Evolutionary conservation across 2,113 vertebrate species (phyloP).

Genomic region (Lucifuga dentata): DNA sequence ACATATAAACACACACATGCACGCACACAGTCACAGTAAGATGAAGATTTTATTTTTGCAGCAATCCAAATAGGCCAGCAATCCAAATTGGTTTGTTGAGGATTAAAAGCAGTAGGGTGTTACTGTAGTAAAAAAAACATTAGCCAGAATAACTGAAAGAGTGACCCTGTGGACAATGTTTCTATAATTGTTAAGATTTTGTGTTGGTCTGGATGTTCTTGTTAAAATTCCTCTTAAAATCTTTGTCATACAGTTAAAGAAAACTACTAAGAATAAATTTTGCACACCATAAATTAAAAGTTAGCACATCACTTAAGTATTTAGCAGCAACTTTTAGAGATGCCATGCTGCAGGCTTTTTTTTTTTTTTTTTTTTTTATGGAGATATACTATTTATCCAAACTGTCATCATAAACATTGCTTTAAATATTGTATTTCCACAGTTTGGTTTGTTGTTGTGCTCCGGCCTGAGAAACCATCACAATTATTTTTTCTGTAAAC

Average conservation of each 20-base stretch:
- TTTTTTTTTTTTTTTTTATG: too few relatives aligned
- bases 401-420: conserved; percentile 26
- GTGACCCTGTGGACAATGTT: conserved; percentile 35
- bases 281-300: neutral
- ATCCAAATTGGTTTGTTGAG: conserved; percentile 33
- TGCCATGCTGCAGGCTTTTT: conserved; percentile 18
- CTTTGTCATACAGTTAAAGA: neutral
- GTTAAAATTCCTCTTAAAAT: conserved; percentile 2
- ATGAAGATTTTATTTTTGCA: conserved; percentile 53
- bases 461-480: conserved; percentile 38
- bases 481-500: conserved; percentile 42
- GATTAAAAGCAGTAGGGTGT: conserved; percentile 59
- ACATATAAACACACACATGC: conserved; percentile 10
- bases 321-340: conserved; percentile 19
- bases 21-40: conserved; percentile 18
- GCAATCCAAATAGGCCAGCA: conserved; percentile 15
- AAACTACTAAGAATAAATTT: neutral
- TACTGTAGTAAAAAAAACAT: conserved; percentile 59
- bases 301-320: conserved; percentile 12
- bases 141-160: conserved; percentile 64
- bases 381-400: conserved; percentile 14
- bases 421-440: conserved; percentile 22
- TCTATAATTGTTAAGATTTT: conserved; percentile 30
- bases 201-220: conserved; percentile 22
- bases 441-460: conserved; percentile 16